Base-by-base conservation (phyloP, 2,888 invertebrate genomes). In the Amorpha juglandis region DNA sequence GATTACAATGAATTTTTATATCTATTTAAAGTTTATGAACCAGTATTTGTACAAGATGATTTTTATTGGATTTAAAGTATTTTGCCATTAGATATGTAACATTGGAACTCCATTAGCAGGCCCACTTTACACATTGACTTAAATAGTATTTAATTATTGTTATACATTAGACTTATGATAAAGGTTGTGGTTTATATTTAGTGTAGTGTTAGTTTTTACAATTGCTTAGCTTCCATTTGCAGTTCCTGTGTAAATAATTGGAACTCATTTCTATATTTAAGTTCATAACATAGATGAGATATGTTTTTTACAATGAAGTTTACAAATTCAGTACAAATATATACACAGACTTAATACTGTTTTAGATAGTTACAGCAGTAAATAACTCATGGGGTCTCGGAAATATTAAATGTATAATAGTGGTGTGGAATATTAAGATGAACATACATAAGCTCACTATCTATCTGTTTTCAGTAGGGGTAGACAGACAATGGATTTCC, bases 171-270 rank as follows among this genome's bases (percentile, higher is more conserved):
- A 58, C 12, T 42, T 58, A 58, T n/a, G 4, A 12, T 42, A 58
- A 58, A 19, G 58, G 58, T 58, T 58, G 58, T 58, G 58, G 58
- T 42, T 58, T 58, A 19, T 38, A 19, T 16, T 12, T 33, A 52
- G 8, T 38, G 4, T 58, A 58, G 58, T 58, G n/a, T 38, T 58
- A 58, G 42, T 58, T 58, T 38, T 19, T 38, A 38, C 19, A 38
- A 38, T 35, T 58, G 38, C 58, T 58, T 58, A 65, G 21, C 65
- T 65, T 58, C 47, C n/a, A 52, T 42, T 35, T 47, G 33, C 38
- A 65, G 62, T 51, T 62, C 58, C 65, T 58, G 35, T 35, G 33
- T 42, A n/a, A 58, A 58, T 50, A 58, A 21, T 51, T 48, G 58
- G 58, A 58, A 64, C 63, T 63, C 53, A 58, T 58, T 38, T 35